Base-by-base conservation (phyloP, 1,140 invertebrate genomes). In the Heterodera carotae region DNA sequence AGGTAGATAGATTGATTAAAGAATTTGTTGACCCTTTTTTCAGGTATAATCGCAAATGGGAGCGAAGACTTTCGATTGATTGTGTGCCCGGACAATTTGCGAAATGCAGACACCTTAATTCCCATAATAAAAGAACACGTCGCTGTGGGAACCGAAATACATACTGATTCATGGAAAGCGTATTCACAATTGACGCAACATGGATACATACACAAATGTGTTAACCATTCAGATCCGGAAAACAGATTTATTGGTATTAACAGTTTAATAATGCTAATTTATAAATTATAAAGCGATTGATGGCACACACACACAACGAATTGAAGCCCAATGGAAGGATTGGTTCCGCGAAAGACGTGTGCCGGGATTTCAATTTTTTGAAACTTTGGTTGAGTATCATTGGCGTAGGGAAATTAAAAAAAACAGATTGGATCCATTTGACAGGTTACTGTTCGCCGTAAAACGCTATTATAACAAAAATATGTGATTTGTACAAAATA, bases 401-500 rank as follows among this genome's bases (percentile, higher is more conserved):
- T 67, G 64, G 64, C 64, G 64, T n/a, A 12, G 64, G 36, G 64
- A 67, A n/a, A 15, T 31, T n/a, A 67, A 67, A 67, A 67, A 67
- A 18, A 67, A 33, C 18, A 67, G n/a, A 33, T 67, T 67, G 36
- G 64, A 67, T 36, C 64, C 64, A 33, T 67, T 67, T 67, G 12
- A 12, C 1, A 10, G n/a, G 64, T n/a, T 67, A 15, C 31, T 39
- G 4, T 10, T 6, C 4, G 4, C 36, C 10, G 36, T 39, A 6
- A 4, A 39, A 6, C 36, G 10, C 10, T 39, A 39, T 39, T 39
- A 39, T 10, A 39, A 39, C 36, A 39, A 39, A 39, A 39, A 39
- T 39, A 39, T 39, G 4, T 39, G 36, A 39, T 39, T 39, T 39
- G 36, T 39, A 39, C 10, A 39, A 39, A n/a, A n/a, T n/a, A n/a